Evolutionary conservation across 2,113 vertebrate species (phyloP).

Genomic region (Laticauda colubrina): DNA sequence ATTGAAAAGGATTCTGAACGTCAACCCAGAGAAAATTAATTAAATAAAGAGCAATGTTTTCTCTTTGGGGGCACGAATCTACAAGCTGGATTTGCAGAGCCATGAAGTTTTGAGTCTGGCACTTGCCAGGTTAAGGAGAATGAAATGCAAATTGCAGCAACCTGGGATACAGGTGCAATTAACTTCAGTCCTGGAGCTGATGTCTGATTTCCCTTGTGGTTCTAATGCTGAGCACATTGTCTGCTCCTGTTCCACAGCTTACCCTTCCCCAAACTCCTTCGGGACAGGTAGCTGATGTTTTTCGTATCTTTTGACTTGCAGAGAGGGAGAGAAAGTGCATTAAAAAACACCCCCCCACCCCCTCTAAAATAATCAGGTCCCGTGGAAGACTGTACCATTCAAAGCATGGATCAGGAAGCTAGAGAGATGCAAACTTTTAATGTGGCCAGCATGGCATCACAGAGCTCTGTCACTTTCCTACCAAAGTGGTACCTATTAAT

Average conservation of each 20-base stretch:
- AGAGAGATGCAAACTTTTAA: background rate
- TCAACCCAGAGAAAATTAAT: background rate
- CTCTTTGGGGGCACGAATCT: background rate
- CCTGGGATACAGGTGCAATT: constrained; percentile 29
- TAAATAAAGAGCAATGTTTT: background rate
- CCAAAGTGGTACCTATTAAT: no score
- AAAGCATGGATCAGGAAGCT: background rate
- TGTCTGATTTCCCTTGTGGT: constrained; percentile 23
- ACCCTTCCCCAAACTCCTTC: background rate
- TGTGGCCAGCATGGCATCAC: no score
- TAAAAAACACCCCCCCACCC: background rate
- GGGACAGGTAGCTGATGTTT: background rate
- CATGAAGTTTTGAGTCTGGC: background rate
- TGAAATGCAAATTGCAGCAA: constrained; percentile 14
- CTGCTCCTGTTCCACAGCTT: constrained; percentile 16
- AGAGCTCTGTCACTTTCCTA: no score
- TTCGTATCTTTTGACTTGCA: background rate
- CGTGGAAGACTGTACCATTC: background rate
- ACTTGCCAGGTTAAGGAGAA: constrained; percentile 18
- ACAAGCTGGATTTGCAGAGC: background rate
- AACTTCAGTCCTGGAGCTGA: constrained; percentile 7
- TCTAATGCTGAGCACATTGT: background rate
- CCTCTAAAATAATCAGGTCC: no score
- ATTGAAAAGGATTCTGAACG: background rate
- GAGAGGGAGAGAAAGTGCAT: background rate